Percentiles rank a stretch among this genome's conserved stretches.
These are phyloP conservation scores for Micromys minutus DNA, from an alignment of 2,113 vertebrate species.

Conservation along the genomic window DNA sequence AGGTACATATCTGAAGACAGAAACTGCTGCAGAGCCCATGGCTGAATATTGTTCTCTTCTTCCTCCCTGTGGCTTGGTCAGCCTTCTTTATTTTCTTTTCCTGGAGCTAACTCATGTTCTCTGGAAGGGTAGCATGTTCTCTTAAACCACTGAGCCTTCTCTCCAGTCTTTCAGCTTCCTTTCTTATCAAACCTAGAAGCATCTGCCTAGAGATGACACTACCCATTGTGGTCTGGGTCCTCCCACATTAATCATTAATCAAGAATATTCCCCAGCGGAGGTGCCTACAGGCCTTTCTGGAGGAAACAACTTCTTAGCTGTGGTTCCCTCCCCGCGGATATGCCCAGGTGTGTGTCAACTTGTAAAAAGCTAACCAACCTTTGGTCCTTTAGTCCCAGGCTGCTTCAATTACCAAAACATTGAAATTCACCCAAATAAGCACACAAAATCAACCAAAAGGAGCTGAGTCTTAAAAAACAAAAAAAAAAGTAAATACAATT, in stretches of 20 bases:
- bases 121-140: neutral
- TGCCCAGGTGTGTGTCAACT: neutral
- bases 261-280: neutral
- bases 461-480: too few relatives aligned
- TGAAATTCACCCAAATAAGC: neutral
- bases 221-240: neutral
- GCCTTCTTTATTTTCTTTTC: neutral
- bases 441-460: neutral
- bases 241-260: neutral
- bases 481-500: neutral
- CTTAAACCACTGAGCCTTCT: neutral
- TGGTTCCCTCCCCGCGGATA: neutral
- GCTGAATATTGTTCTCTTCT: neutral
- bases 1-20: neutral
- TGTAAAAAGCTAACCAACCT: neutral
- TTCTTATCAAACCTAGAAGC: neutral
- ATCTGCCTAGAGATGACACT: neutral
- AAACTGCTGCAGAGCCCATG: neutral
- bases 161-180: neutral
- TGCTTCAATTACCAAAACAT: neutral
- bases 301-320: neutral
- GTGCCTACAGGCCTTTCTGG: neutral
- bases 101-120: neutral
- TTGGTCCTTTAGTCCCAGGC: neutral
- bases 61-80: neutral